Conservation (phyloP, 1,140 invertebrate species). For the Eulimnadia texana region DNA sequence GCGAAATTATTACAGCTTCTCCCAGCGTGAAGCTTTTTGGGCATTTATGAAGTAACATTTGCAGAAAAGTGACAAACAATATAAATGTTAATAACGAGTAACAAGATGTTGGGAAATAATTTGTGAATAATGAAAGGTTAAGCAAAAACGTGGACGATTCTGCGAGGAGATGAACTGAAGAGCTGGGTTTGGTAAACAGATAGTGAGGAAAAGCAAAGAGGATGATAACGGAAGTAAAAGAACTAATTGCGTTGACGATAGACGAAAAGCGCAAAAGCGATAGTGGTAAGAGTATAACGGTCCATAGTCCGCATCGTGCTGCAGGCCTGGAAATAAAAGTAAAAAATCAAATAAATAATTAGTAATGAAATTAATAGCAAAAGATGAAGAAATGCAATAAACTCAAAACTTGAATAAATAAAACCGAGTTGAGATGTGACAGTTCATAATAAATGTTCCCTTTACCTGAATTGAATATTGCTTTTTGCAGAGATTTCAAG, state of each 20-base stretch:
- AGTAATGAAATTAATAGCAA: neutral
- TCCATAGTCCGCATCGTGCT: conserved; percentile 9
- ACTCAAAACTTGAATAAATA: neutral
- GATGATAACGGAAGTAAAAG: too few relatives aligned
- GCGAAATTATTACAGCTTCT: conserved; percentile 10
- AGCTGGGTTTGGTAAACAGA: neutral
- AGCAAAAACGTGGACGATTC: neutral
- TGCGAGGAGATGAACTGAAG: neutral
- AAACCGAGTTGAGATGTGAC: too few relatives aligned
- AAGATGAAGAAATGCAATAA: neutral
- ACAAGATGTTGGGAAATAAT: neutral
- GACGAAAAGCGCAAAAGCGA: neutral
- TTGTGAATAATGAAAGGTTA: neutral
- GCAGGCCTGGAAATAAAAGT: conserved; percentile 8
- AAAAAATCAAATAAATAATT: conserved; percentile 31
- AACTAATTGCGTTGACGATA: neutral
- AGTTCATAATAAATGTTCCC: too few relatives aligned
- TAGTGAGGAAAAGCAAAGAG: neutral
- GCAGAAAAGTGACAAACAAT: neutral
- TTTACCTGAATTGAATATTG: too few relatives aligned
- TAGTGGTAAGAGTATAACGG: neutral
- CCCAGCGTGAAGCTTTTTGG: conserved; percentile 15
- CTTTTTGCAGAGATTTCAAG: too few relatives aligned
- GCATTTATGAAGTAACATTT: conserved; percentile 3
- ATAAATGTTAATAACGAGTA: neutral